Evolutionary conservation across 2,888 invertebrate species (phyloP), one percentile per base, ranked within the genome.

Genomic region (Phortica okadai): DNA sequence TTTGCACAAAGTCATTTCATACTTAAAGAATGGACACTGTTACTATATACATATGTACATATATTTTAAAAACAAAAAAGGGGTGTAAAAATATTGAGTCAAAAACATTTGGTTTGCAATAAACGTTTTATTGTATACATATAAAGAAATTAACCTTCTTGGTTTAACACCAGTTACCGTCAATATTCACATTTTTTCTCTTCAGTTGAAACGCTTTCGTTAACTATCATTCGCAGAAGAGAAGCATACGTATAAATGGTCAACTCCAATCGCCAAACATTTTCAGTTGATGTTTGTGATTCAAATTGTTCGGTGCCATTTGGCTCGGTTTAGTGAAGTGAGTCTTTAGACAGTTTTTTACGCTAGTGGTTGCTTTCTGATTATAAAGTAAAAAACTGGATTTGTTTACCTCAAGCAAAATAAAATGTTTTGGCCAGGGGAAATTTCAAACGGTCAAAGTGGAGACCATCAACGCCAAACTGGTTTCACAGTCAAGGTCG

Each of bases 401-500:
- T 41, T 66, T 74, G 54, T 64, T 45, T 66, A 21, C 11, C 45
- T 66, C 54, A 45, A 74, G 62, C n/a, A 66, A 74, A 14, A 56
- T 4, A 77, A 83, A 83, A 85, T 88, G 83, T 56, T 76, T 66
- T 54, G 82, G 84, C 78, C 66, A 50, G 78, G 81, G 79, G 82
- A 83, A 88, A 88, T 88, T 82, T 76, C 74, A 83, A 85, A 85
- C 82, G 74, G 21, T 67, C 42, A 6, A 14, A 41, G 73, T 14
- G n/a, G 73, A 73, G 76, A 78, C 72, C 14, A 7, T 42, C 25
- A 73, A 59, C 25, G 41, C 21, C 78, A 82, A 86, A 88, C 87
- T 78, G 72, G 84, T 83, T 83, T 82, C 84, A 82, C 84, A 89
- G 90, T 90, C 90, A 89, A 89, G 90, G 89, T 89, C 90, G 88